Percentiles rank a stretch among this genome's conserved stretches.
Conservation (phyloP, 2,113 vertebrate species). For the Catharus minimus region DNA sequence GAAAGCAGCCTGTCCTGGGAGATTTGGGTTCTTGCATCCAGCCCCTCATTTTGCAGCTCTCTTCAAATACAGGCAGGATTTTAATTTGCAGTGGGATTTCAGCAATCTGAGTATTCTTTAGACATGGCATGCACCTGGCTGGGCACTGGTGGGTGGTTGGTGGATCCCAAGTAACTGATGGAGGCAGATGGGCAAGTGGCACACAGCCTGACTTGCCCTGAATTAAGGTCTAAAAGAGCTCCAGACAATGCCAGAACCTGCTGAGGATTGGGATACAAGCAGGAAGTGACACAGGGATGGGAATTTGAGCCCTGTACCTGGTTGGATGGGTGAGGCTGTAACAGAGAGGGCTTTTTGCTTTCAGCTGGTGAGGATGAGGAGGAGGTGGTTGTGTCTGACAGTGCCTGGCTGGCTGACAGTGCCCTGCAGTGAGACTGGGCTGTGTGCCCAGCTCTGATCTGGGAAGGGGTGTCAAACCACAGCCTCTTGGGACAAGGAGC, state of each 20-base stretch:
- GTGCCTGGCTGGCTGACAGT: not conserved
- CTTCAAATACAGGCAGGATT: not conserved
- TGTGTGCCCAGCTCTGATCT: rapidly evolving
- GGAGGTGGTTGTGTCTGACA: not conserved
- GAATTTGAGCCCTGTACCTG: not conserved
- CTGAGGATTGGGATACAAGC: not conserved
- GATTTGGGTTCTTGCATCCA: not conserved
- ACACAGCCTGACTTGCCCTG: not conserved
- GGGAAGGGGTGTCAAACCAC: not conserved
- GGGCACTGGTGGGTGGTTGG: not conserved
- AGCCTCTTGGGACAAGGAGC: not conserved
- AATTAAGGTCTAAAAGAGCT: not conserved
- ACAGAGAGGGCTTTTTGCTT: not conserved
- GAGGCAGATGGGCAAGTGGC: not conserved
- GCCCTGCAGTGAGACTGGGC: not conserved
- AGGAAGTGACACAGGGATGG: rapidly evolving
- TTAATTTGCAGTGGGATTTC: not conserved
- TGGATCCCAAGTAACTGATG: not conserved
- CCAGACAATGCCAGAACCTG: not conserved
- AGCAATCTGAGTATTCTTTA: not conserved
- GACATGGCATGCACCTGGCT: not conserved
- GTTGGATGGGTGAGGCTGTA: not conserved
- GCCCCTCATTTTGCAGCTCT: not conserved
- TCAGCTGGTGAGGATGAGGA: not conserved
- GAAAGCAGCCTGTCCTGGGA: not conserved